These are phyloP conservation scores for Romanogobio albipinnatus DNA, from an alignment of 2,113 vertebrate species.

Conservation along the genomic window DNA sequence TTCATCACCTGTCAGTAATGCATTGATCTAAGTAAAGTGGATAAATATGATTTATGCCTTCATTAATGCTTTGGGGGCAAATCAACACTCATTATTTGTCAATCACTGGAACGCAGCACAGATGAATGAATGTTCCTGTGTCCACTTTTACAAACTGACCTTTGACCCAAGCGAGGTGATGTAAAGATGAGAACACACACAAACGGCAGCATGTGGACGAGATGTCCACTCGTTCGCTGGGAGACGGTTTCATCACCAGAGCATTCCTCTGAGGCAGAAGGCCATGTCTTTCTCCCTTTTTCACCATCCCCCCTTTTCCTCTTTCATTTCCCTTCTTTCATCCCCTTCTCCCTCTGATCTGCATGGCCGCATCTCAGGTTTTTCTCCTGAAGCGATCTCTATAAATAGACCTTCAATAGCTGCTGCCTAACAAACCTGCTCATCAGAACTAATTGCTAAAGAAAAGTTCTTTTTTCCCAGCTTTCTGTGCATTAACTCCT, in stretches of 20 bases:
- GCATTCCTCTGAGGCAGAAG: conserved; percentile 34
- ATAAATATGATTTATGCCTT: background rate
- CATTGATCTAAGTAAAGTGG: background rate
- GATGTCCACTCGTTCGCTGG: conserved; percentile 8
- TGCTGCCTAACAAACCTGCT: conserved; percentile 66
- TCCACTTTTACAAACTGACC: background rate
- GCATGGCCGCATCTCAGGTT: conserved; percentile 64
- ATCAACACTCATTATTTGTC: background rate
- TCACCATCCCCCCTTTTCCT: conserved; percentile 38
- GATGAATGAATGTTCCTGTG: conserved; percentile 12
- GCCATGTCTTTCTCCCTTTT: conserved; percentile 40
- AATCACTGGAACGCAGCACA: background rate
- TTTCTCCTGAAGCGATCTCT: conserved; percentile 62
- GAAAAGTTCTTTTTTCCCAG: conserved; percentile 51
- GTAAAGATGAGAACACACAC: background rate
- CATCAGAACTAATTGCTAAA: conserved; percentile 69
- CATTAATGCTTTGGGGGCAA: background rate
- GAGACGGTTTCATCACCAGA: conserved; percentile 4
- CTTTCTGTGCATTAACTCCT: conserved; percentile 26
- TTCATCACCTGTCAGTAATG: background rate
- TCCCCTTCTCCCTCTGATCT: conserved; percentile 50
- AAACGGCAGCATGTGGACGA: background rate
- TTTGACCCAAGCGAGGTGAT: background rate
- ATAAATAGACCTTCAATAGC: conserved; percentile 66
- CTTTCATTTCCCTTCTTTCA: conserved; percentile 29